Evolutionary conservation across 2,888 invertebrate species (phyloP).

Genomic region (Drosophila neotestacea): DNA sequence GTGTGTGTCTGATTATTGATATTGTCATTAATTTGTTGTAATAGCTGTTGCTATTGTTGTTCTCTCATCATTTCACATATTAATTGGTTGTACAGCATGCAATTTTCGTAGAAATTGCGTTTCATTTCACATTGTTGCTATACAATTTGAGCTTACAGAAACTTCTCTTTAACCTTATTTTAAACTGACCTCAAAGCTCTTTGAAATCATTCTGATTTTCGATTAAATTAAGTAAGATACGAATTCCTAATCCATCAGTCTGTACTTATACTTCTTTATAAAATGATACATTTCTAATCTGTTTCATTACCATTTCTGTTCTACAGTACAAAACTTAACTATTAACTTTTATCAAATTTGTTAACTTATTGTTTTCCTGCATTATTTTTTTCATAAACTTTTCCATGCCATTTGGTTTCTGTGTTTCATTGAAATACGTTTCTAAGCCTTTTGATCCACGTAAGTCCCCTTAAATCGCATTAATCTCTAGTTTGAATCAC

Average conservation of each 20-base stretch:
- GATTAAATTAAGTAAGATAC: too few relatives aligned
- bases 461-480: background rate
- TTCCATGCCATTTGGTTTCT: background rate
- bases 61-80: conserved; percentile 16
- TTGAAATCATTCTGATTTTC: too few relatives aligned
- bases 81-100: conserved; percentile 1
- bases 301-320: background rate
- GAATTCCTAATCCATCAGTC: background rate
- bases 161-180: background rate
- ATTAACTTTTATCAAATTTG: background rate
- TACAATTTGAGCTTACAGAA: background rate
- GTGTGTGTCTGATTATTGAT: conserved; percentile 38
- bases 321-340: background rate
- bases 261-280: background rate
- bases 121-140: conserved; percentile 8
- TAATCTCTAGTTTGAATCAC: background rate
- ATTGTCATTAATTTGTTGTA: conserved; percentile 30
- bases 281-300: background rate
- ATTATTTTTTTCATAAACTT: background rate
- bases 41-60: conserved; percentile 11
- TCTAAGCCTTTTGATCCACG: background rate
- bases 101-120: conserved; percentile 8
- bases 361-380: background rate
- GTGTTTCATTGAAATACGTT: background rate
- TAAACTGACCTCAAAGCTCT: background rate